Base-by-base conservation (phyloP, 2,113 vertebrate genomes). In the Pica pica region DNA sequence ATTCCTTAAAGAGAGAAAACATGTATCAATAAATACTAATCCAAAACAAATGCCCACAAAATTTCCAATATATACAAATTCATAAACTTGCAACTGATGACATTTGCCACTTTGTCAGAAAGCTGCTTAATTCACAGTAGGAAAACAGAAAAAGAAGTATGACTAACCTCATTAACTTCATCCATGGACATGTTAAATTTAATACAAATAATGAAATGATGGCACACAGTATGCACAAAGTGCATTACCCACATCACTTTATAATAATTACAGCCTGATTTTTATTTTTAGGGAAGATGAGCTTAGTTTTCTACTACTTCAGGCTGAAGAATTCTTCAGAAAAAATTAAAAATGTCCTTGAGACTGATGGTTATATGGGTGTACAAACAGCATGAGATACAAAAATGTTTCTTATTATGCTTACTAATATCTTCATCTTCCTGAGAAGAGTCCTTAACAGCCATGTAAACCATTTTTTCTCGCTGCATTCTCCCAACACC, bases 391-490 rank as follows among this genome's bases (percentile, higher is more conserved):
- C 60, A 74, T 8, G 64, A 96, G 49, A 90, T 94, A 96, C 60
- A 83, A 67, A 80, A 84, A 60, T 4, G 26, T 70, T 90, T 94
- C 74, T 88, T 89, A 86, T 81, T 90, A 98, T 98, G 94, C 98
- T 98, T 99, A 95, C 99, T 99, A 84, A 98, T 98, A 87, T 99
- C 99, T 96, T 98, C 99, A 70, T 99, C 99, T 94, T 99, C 99
- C 95, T 99, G 98, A 96, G 98, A 97, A 65, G 98, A 98, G 96
- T 99, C 99, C 97, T 99, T 99, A 80, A 99, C 99, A 69, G 99
- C 99, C 99, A 99, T 99, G 97, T 99, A 99, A 96, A 99, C 99
- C 99, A 99, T 99, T 98, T 99, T 99, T 96, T 99, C 99, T 94
- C 99, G 98, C 41, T 99, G 98, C 91, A 99, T 97, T 96, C 99